phyloP scores from a whole-genome alignment of 1,140 invertebrate genomes.

The Mamestra configurata region DNA sequence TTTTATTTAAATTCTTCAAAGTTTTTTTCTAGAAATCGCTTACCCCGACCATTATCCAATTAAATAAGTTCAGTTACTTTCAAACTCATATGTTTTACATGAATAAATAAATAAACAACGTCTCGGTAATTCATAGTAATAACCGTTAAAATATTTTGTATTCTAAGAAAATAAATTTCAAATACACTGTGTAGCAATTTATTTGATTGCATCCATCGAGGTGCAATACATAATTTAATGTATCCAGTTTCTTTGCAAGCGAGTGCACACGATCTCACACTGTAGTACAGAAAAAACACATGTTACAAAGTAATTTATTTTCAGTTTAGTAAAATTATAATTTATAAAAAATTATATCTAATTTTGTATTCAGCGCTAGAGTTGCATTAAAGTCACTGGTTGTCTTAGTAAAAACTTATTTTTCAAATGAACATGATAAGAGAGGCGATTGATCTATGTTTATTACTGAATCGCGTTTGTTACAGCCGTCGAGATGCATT shows the following conservation, averaged over 20 bases:
- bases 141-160: conserved; percentile 43
- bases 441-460: conserved; percentile 36
- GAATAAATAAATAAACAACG: conserved; percentile 23
- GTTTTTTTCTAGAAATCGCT: not conserved
- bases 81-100: not conserved
- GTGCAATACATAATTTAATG: conserved; percentile 50
- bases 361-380: conserved; percentile 35
- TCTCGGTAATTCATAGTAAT: conserved; percentile 13
- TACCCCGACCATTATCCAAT: not conserved
- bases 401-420: conserved; percentile 5
- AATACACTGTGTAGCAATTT: conserved; percentile 46
- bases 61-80: not conserved
- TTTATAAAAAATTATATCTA: not conserved
- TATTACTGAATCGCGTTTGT: conserved; percentile 45
- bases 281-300: conserved; percentile 17
- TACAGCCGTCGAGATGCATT: conserved; percentile 35
- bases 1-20: too few relatives aligned
- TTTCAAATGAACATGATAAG: conserved; percentile 32
- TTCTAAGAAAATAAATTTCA: conserved; percentile 46
- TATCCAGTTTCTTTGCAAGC: conserved; percentile 46
- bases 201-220: conserved; percentile 47
- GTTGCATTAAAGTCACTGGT: conserved; percentile 11
- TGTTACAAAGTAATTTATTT: conserved; percentile 33
- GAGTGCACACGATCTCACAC: conserved; percentile 39
- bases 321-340: conserved; percentile 33